Conservation (phyloP, 2,113 vertebrate genomes). For the Aviceda subcristata region DNA sequence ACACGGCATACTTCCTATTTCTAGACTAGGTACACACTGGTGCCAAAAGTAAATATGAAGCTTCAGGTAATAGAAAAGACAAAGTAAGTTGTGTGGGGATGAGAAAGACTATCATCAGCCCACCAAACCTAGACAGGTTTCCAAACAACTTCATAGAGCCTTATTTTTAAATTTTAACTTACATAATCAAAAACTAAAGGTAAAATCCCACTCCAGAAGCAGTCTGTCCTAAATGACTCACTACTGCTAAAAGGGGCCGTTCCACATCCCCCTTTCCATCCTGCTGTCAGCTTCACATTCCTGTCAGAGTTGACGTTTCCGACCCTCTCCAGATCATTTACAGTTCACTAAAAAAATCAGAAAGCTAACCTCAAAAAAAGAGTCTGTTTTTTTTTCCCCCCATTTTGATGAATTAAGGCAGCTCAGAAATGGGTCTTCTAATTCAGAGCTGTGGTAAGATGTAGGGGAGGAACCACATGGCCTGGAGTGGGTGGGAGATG, state of each 20-base stretch:
- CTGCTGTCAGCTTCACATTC: neutral
- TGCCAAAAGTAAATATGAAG: neutral
- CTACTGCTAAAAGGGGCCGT: neutral
- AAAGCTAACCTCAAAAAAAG: neutral
- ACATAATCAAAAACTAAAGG: neutral
- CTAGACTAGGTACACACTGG: neutral
- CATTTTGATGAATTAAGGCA: neutral
- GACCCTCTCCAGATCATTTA: neutral
- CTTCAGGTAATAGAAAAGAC: neutral
- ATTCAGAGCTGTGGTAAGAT: neutral
- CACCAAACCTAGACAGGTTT: neutral
- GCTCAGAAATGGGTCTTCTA: neutral
- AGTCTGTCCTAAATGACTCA: neutral
- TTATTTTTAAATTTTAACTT: neutral
- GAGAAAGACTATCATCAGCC: neutral
- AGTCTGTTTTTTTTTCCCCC: fast-evolving
- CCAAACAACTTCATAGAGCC: neutral
- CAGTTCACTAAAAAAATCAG: neutral
- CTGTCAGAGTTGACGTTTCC: neutral
- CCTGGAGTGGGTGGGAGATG: neutral
- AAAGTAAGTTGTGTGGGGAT: neutral
- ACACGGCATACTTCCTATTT: neutral
- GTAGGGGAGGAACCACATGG: neutral
- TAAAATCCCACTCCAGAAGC: neutral
- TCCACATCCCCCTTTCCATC: neutral